These are phyloP conservation scores for Aphelinus certus DNA, from an alignment of 1,140 invertebrate species.

Conservation along the genomic window DNA sequence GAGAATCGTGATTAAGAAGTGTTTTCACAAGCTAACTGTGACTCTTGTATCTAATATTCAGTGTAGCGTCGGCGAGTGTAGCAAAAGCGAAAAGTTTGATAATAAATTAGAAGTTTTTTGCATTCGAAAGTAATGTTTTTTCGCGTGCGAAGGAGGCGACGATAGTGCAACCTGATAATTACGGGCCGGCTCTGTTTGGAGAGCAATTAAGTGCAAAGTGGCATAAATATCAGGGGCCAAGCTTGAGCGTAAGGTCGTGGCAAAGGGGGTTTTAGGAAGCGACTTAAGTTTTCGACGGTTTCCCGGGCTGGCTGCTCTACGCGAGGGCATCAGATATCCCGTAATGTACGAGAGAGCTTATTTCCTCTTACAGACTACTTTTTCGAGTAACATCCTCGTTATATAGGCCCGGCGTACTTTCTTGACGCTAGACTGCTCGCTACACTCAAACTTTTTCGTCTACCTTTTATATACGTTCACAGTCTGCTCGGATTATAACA, in stretches of 20 bases:
- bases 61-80: background rate
- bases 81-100: background rate
- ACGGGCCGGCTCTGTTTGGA: slow-evolving; percentile 50
- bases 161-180: slow-evolving; percentile 44
- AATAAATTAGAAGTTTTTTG: slow-evolving; percentile 3
- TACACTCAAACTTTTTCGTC: slow-evolving; percentile 2
- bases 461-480: background rate
- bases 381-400: slow-evolving; percentile 32
- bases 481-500: background rate
- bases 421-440: background rate
- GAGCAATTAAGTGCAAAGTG: slow-evolving; percentile 54
- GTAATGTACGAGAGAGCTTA: slow-evolving; percentile 53
- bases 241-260: slow-evolving; percentile 26
- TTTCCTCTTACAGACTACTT: slow-evolving; percentile 54
- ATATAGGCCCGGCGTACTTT: slow-evolving; percentile 1
- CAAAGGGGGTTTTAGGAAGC: slow-evolving; percentile 43
- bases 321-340: slow-evolving; percentile 54
- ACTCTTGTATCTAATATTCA: slow-evolving; percentile 8
- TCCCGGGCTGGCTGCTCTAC: slow-evolving; percentile 26
- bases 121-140: slow-evolving; percentile 38
- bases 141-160: slow-evolving; percentile 39
- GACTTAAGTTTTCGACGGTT: slow-evolving; percentile 56
- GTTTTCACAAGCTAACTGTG: background rate
- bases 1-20: background rate
- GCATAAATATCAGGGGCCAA: slow-evolving; percentile 50